phyloP scores from a whole-genome alignment of 2,797 vertebrate genomes.

The Notamacropus eugenii region DNA sequence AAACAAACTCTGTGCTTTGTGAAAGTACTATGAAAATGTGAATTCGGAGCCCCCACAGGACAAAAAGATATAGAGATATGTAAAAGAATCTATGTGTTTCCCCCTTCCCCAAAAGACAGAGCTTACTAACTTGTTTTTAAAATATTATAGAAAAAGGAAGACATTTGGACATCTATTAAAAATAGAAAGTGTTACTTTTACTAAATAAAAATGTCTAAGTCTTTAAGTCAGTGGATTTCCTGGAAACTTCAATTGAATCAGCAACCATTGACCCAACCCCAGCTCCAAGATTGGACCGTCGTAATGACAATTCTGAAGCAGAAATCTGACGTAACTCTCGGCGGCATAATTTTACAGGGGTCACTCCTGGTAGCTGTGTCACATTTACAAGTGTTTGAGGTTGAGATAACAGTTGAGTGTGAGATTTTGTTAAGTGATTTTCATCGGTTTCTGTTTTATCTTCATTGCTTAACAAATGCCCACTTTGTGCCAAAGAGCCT shows the following conservation, averaged over 20 bases:
- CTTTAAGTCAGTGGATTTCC: constrained; percentile 80
- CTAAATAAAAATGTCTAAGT: constrained; percentile 64
- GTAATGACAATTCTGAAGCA: constrained; percentile 81
- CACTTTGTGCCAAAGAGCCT: constrained; percentile 57
- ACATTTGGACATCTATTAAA: constrained; percentile 27
- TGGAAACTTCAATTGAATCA: constrained; percentile 88
- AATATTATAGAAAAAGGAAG: constrained; percentile 57
- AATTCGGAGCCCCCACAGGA: constrained; percentile 31
- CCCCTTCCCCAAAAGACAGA: neutral
- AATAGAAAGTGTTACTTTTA: constrained; percentile 39
- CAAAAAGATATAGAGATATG: constrained; percentile 17
- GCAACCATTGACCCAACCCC: constrained; percentile 83
- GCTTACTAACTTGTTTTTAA: constrained; percentile 37
- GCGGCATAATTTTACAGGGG: constrained; percentile 86
- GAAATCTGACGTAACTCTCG: constrained; percentile 88
- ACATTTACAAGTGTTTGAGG: constrained; percentile 64
- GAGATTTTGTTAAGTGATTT: constrained; percentile 64
- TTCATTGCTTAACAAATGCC: constrained; percentile 63
- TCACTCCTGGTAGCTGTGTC: constrained; percentile 80
- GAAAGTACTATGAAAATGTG: constrained; percentile 49
- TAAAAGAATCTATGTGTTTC: constrained; percentile 1
- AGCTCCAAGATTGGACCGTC: constrained; percentile 79
- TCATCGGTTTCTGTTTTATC: constrained; percentile 69
- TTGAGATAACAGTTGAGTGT: constrained; percentile 50
- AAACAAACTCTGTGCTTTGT: neutral